These are phyloP conservation scores for Oxygymnocypris stewartii DNA, from an alignment of 2,113 vertebrate species.

Conservation along the genomic window DNA sequence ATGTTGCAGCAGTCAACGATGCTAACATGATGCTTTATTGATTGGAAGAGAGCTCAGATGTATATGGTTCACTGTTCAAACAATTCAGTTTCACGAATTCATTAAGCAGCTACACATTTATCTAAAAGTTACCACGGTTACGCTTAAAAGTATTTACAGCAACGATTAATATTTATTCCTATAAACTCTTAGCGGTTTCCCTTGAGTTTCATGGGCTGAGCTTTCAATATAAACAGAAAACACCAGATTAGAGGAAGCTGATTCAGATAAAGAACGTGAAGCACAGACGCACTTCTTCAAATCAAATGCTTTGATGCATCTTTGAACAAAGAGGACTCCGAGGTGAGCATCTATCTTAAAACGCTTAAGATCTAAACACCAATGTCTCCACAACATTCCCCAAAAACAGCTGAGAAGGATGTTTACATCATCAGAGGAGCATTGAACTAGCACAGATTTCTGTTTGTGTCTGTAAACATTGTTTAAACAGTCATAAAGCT, in stretches of 20 bases:
- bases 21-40: not conserved
- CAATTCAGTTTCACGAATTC: too few species aligned
- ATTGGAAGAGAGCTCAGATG: too few species aligned
- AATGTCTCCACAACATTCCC: not conserved
- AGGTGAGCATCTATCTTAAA: not conserved
- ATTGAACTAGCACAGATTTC: not conserved
- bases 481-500: not conserved
- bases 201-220: not conserved
- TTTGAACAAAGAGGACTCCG: not conserved
- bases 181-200: not conserved
- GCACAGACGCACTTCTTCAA: not conserved
- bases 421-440: not conserved
- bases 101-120: not conserved
- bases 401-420: not conserved
- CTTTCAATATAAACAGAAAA: not conserved
- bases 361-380: not conserved
- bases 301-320: not conserved
- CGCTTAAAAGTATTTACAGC: not conserved
- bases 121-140: not conserved
- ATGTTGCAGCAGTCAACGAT: not conserved
- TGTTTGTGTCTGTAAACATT: not conserved
- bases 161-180: not conserved
- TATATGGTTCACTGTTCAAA: too few species aligned
- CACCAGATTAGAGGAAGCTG: not conserved
- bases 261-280: not conserved